Conservation (phyloP, 2,797 vertebrate species). For the Pelobates cultripes region DNA sequence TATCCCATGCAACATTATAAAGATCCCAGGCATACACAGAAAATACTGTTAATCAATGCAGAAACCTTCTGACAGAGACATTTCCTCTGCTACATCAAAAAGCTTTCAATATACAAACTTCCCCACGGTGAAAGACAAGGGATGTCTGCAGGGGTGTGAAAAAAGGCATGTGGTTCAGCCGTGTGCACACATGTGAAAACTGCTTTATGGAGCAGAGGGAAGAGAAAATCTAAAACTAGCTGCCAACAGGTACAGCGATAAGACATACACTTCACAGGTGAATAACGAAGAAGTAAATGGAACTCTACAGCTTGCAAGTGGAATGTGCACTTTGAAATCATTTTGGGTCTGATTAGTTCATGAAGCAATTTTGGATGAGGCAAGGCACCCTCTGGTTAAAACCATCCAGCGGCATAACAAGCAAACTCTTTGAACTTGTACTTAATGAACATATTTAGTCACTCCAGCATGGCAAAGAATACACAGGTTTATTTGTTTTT, state of each 20-base stretch:
- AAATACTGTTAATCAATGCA: not conserved
- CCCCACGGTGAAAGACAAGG: conserved; percentile 3
- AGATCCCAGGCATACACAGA: no score
- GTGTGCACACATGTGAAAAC: conserved; percentile 5
- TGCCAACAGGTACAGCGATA: not conserved
- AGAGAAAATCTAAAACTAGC: not conserved
- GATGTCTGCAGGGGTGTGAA: conserved; percentile 9
- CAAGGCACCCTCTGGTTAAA: no score
- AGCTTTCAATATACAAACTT: not conserved
- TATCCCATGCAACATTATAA: no score
- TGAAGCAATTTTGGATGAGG: not conserved
- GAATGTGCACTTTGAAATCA: not conserved
- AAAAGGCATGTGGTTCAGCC: not conserved
- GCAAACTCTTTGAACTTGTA: no score
- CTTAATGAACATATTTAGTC: no score
- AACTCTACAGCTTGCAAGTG: not conserved
- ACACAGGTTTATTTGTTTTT: no score
- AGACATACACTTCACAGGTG: not conserved
- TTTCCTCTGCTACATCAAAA: conserved; percentile 15
- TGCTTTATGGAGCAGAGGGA: not conserved
- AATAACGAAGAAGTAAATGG: not conserved
- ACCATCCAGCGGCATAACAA: no score
- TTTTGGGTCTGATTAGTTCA: not conserved
- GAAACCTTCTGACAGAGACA: not conserved
- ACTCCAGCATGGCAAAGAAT: no score